A percentile compares a stretch with the other conserved stretches of the same genome.
These are phyloP conservation scores for Hemicrepidius hirtus DNA, from an alignment of 2,888 invertebrate species.

Conservation along the genomic window DNA sequence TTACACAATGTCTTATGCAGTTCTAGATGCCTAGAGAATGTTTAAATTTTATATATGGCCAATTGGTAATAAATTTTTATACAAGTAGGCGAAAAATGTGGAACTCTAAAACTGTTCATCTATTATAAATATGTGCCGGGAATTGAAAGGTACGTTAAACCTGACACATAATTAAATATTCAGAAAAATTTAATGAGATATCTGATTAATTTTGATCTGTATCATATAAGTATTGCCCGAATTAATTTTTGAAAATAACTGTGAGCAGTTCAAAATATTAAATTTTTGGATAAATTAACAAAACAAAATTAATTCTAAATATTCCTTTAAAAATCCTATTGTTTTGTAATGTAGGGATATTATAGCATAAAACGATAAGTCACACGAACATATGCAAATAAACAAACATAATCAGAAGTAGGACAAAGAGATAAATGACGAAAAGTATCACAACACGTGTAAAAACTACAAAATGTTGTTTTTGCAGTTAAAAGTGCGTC, in stretches of 20 bases:
- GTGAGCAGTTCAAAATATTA: too few species aligned
- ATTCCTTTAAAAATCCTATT: too few species aligned
- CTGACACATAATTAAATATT: too few species aligned
- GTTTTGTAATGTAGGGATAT: too few species aligned
- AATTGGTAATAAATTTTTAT: background rate
- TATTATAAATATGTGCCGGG: too few species aligned
- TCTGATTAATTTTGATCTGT: too few species aligned
- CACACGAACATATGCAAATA: background rate
- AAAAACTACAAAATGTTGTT: conserved; percentile 1
- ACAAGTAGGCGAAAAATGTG: background rate
- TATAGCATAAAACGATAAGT: background rate
- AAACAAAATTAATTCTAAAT: too few species aligned
- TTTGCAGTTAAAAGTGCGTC: conserved; percentile 67
- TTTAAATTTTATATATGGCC: background rate
- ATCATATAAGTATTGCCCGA: too few species aligned
- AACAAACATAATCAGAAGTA: background rate
- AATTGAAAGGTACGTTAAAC: too few species aligned
- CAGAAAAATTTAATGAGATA: too few species aligned
- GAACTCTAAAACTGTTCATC: conserved; percentile 1
- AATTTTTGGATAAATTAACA: too few species aligned
- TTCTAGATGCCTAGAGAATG: background rate
- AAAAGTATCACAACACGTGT: conserved; percentile 1
- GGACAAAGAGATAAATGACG: background rate
- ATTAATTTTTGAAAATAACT: too few species aligned
- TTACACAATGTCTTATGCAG: background rate